These are phyloP conservation scores for Notodonta ziczac DNA, from an alignment of 2,888 invertebrate species.

Conservation along the genomic window DNA sequence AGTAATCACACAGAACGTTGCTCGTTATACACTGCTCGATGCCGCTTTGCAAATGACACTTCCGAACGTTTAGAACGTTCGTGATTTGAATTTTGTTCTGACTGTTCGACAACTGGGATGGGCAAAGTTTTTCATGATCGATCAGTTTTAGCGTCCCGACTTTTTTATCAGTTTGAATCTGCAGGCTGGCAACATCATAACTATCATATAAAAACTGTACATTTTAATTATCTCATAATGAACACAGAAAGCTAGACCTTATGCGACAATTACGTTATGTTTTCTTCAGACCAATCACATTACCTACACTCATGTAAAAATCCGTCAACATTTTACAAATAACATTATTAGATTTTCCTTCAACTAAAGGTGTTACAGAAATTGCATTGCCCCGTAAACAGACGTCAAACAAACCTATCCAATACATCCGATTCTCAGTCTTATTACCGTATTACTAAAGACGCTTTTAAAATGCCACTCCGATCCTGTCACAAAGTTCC, in stretches of 20 bases:
- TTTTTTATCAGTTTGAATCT: no score
- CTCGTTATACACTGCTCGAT: conserved; percentile 46
- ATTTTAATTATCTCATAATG: no score
- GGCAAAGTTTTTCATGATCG: conserved; percentile 18
- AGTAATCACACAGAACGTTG: conserved; percentile 52
- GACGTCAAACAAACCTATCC: conserved; percentile 20
- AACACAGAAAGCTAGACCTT: no score
- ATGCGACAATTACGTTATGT: background rate
- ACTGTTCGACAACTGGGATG: conserved; percentile 27
- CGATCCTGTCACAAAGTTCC: conserved; percentile 28
- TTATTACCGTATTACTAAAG: conserved; percentile 20
- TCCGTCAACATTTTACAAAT: background rate
- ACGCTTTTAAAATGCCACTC: conserved; percentile 25
- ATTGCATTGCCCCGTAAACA: conserved; percentile 27
- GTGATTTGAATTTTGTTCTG: conserved; percentile 41
- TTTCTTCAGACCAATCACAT: background rate
- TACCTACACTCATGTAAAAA: background rate
- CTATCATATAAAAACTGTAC: no score
- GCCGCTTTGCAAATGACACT: conserved; percentile 48
- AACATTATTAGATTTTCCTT: conserved; percentile 12
- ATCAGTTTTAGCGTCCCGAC: conserved; percentile 13
- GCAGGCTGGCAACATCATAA: no score
- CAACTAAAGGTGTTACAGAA: conserved; percentile 30
- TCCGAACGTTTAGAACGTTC: conserved; percentile 41
- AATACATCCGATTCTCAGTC: conserved; percentile 20